Conservation (phyloP, 2,797 vertebrate genomes). For the Apogon talboti region DNA sequence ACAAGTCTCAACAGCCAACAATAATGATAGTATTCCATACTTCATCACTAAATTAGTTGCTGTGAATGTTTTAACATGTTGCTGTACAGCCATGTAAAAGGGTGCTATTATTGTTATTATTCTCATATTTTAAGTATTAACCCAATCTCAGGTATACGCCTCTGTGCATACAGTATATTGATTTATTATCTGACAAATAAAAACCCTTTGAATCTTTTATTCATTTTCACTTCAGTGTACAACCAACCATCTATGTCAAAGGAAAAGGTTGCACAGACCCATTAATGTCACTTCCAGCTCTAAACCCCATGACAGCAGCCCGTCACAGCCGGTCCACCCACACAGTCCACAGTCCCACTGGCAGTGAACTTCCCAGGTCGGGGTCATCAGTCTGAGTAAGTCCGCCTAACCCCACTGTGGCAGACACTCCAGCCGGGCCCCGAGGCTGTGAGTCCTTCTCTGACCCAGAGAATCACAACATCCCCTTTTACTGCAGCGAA, state of each 20-base stretch:
- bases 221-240: neutral
- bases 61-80: too few species aligned
- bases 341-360: constrained; percentile 18
- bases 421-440: constrained; percentile 47
- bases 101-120: too few species aligned
- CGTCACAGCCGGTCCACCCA: constrained; percentile 14
- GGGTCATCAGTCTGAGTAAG: constrained; percentile 60
- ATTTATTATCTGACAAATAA: neutral
- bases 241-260: neutral
- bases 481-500: constrained; percentile 49
- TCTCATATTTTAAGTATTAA: too few species aligned
- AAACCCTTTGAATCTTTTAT: neutral
- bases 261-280: neutral
- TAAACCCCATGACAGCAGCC: constrained; percentile 6
- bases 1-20: too few species aligned
- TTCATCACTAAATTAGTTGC: too few species aligned
- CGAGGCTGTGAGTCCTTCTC: constrained; percentile 53
- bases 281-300: constrained; percentile 18
- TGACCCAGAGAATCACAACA: constrained; percentile 64
- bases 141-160: too few species aligned
- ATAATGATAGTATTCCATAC: too few species aligned
- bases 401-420: constrained; percentile 56
- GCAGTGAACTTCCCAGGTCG: constrained; percentile 59
- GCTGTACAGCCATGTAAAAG: too few species aligned
- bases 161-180: neutral